These are phyloP conservation scores for Sycobia sp. DNA, from an alignment of 1,140 invertebrate genomes.

Conservation along the genomic window DNA sequence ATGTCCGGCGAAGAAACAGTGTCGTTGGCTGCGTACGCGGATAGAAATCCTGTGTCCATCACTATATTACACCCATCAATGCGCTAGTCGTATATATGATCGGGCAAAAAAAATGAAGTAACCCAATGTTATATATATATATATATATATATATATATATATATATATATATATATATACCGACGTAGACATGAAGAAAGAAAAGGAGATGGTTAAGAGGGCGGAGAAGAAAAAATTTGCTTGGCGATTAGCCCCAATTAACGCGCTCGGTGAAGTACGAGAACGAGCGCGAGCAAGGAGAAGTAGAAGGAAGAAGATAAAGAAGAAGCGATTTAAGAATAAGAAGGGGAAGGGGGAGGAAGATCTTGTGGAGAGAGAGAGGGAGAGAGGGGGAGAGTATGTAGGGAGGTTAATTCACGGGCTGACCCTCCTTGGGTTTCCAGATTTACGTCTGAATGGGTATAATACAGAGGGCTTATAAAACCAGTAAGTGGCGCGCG, in stretches of 20 bases:
- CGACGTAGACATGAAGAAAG: too few species aligned
- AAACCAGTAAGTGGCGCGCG: neutral
- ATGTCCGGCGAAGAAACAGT: conserved; percentile 1
- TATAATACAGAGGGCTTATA: conserved; percentile 25
- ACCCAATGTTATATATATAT: too few species aligned
- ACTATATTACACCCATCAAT: too few species aligned
- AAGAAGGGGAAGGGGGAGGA: too few species aligned
- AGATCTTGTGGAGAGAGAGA: too few species aligned
- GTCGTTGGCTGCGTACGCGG: conserved; percentile 17
- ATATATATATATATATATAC: too few species aligned
- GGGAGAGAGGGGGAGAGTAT: conserved; percentile 2
- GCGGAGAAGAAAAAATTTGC: conserved; percentile 20
- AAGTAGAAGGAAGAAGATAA: conserved; percentile 20
- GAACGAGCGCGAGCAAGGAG: conserved; percentile 28
- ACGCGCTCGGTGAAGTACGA: conserved; percentile 31
- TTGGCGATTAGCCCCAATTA: conserved; percentile 34
- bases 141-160: too few species aligned
- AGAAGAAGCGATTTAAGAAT: neutral
- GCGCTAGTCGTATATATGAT: too few species aligned
- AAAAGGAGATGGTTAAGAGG: neutral
- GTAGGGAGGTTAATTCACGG: conserved; percentile 41
- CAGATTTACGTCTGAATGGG: conserved; percentile 41
- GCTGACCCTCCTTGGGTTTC: conserved; percentile 38
- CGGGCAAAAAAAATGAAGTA: too few species aligned
- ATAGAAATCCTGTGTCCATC: conserved; percentile 8